Percentiles rank a stretch among this genome's conserved stretches.
phyloP scores from a whole-genome alignment of 2,888 invertebrate species.

The Nemapogon koenigi region DNA sequence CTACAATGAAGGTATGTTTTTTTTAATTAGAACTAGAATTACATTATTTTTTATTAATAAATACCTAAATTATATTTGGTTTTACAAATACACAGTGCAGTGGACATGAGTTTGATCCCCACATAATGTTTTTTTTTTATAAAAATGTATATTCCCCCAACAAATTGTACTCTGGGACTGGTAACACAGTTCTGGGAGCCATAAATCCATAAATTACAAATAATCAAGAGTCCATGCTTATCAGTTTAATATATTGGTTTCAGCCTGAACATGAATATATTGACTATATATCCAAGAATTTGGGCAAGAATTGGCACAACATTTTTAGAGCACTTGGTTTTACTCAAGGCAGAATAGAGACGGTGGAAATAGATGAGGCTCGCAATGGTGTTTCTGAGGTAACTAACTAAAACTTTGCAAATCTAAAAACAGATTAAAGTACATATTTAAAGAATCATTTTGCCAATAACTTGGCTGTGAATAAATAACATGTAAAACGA shows the following conservation, averaged over 20 bases:
- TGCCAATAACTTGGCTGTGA: too few species aligned
- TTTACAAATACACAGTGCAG: too few species aligned
- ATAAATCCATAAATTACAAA: background rate
- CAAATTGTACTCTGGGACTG: too few species aligned
- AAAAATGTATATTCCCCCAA: too few species aligned
- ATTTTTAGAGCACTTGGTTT: constrained; percentile 62
- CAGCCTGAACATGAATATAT: constrained; percentile 60
- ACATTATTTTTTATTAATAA: constrained; percentile 5
- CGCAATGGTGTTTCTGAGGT: constrained; percentile 66
- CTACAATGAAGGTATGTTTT: constrained; percentile 33
- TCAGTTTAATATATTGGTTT: constrained; percentile 18
- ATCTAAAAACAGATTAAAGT: background rate
- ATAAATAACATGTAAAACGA: too few species aligned
- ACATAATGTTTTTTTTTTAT: too few species aligned
- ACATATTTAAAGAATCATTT: too few species aligned
- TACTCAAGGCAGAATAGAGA: constrained; percentile 67
- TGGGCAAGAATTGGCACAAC: constrained; percentile 67
- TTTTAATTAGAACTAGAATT: background rate
- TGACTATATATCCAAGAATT: constrained; percentile 62
- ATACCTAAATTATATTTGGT: too few species aligned
- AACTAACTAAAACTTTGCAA: too few species aligned
- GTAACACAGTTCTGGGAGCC: too few species aligned
- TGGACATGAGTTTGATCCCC: too few species aligned
- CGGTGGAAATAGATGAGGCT: constrained; percentile 50
- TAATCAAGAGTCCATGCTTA: background rate